Evolutionary conservation across 2,797 vertebrate genomes (phyloP).

Genomic region (Hydrocynus forskahlii): DNA sequence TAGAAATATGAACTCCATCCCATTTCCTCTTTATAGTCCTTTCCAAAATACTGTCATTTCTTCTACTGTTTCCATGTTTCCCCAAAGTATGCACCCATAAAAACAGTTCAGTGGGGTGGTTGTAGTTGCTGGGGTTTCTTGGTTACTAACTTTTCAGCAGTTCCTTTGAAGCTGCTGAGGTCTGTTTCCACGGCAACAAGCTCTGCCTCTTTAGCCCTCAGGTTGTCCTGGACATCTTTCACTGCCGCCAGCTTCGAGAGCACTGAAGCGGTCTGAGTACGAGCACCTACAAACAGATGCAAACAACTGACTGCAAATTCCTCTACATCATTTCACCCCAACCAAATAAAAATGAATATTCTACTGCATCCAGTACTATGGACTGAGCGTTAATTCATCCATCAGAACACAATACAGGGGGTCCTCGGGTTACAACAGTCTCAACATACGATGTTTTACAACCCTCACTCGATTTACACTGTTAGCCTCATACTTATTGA

Average conservation of each 20-base stretch:
- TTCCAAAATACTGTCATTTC: neutral
- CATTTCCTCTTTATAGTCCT: neutral
- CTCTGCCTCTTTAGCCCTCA: slow-evolving; percentile 81
- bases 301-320: neutral
- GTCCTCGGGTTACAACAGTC: too few relatives aligned
- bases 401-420: too few relatives aligned
- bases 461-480: too few relatives aligned
- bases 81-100: too few relatives aligned
- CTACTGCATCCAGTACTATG: too few relatives aligned
- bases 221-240: slow-evolving; percentile 77
- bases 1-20: neutral
- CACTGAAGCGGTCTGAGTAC: slow-evolving; percentile 79
- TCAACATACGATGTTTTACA: too few relatives aligned
- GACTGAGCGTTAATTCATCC: too few relatives aligned
- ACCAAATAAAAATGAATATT: too few relatives aligned
- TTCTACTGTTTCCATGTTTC: too few relatives aligned
- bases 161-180: slow-evolving; percentile 79
- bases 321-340: neutral
- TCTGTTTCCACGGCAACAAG: slow-evolving; percentile 79
- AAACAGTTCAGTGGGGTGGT: too few relatives aligned
- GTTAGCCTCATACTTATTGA: too few relatives aligned
- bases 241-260: slow-evolving; percentile 87
- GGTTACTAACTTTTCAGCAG: slow-evolving; percentile 83
- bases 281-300: slow-evolving; percentile 74
- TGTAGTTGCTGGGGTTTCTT: neutral